A percentile compares a stretch with the other conserved stretches of the same genome.
Conservation (phyloP, 2,888 invertebrate genomes). For the Polylopha cassiicola region DNA sequence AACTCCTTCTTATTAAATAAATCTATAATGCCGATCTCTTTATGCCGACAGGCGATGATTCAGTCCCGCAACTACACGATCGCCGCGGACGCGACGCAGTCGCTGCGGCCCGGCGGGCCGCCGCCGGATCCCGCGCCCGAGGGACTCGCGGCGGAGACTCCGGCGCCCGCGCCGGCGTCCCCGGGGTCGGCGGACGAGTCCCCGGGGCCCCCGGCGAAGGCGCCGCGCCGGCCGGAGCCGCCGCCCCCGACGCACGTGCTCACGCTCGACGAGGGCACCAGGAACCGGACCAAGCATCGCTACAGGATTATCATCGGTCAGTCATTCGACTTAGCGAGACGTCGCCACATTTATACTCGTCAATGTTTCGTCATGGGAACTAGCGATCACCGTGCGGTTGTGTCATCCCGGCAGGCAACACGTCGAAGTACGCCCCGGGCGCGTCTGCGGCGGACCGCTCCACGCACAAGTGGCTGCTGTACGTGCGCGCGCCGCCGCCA, state of each 20-base stretch:
- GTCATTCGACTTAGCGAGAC: slow-evolving; percentile 17
- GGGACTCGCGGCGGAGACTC: slow-evolving; percentile 23
- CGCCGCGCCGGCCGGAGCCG: slow-evolving; percentile 64
- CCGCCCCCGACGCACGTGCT: slow-evolving; percentile 54
- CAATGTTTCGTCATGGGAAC: too few relatives aligned
- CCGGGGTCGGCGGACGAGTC: slow-evolving; percentile 24
- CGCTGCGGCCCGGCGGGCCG: slow-evolving; percentile 43
- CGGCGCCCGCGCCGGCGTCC: slow-evolving; percentile 25
- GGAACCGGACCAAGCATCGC: slow-evolving; percentile 75
- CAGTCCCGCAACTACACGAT: slow-evolving; percentile 61
- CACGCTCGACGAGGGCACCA: slow-evolving; percentile 64
- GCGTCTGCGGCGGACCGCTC: slow-evolving; percentile 82
- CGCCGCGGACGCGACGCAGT: slow-evolving; percentile 52
- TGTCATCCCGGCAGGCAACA: slow-evolving; percentile 80
- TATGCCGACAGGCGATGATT: slow-evolving; percentile 51
- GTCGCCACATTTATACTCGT: too few relatives aligned
- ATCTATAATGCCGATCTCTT: neutral
- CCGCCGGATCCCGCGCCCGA: slow-evolving; percentile 25
- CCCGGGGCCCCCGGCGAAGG: slow-evolving; percentile 35
- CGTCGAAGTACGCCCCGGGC: slow-evolving; percentile 88
- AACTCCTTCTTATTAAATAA: neutral
- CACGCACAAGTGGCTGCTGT: slow-evolving; percentile 94
- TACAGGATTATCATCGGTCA: slow-evolving; percentile 70
- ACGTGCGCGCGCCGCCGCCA: slow-evolving; percentile 83
- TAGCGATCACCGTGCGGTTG: too few relatives aligned